These are phyloP conservation scores for Pseudochirops cupreus DNA, from an alignment of 2,797 vertebrate genomes.

Conservation along the genomic window DNA sequence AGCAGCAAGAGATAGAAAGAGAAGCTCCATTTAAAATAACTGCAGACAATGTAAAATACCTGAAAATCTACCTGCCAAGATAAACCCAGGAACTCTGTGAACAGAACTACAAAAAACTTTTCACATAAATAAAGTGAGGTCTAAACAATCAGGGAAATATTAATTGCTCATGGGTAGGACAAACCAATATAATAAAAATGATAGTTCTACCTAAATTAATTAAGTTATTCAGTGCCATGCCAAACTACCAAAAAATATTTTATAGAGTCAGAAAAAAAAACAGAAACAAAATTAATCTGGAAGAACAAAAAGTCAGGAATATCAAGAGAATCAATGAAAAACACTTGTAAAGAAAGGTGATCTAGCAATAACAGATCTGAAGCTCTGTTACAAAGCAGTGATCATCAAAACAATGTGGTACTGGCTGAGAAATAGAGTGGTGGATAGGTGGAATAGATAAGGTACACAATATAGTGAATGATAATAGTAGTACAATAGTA, in stretches of 20 bases:
- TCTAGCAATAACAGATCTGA: not conserved
- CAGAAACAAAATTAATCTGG: not conserved
- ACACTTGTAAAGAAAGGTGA: not conserved
- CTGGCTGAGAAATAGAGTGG: not conserved
- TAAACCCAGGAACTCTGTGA: not conserved
- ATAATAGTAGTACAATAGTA: not conserved
- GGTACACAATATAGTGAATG: not conserved
- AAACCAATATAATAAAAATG: not conserved
- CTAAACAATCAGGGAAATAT: not conserved
- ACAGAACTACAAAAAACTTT: not conserved
- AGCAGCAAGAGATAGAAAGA: not conserved
- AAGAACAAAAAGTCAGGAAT: not conserved
- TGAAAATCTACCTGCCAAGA: not conserved
- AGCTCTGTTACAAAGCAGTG: not conserved
- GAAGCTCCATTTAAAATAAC: not conserved
- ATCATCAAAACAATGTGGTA: not conserved
- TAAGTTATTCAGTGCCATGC: not conserved
- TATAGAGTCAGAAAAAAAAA: not conserved
- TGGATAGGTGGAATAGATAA: not conserved
- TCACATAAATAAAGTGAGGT: not conserved
- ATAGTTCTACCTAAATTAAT: not conserved
- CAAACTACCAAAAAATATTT: not conserved
- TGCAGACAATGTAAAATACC: not conserved
- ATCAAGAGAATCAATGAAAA: not conserved
- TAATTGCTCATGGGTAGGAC: not conserved